phyloP scores from a whole-genome alignment of 2,888 invertebrate species.

The Tiliacea citrago region DNA sequence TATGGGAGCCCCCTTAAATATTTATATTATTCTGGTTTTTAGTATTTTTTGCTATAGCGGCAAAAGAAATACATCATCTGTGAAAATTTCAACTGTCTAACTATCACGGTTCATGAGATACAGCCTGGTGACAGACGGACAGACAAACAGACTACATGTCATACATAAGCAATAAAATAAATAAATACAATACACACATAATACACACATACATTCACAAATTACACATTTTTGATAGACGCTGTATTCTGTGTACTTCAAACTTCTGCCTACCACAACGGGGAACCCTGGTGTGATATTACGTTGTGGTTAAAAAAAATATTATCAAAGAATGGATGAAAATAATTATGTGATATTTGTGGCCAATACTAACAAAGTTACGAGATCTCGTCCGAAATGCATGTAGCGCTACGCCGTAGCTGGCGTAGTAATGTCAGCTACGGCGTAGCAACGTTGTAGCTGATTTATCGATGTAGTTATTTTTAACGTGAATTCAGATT shows the following conservation, averaged over 20 bases:
- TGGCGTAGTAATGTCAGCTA: slow-evolving; percentile 15
- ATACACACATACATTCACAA: too few relatives aligned
- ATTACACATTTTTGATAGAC: too few relatives aligned
- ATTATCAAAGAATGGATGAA: neutral
- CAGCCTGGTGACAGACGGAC: too few relatives aligned
- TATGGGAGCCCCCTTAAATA: too few relatives aligned
- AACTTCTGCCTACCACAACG: neutral
- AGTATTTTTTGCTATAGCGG: too few relatives aligned
- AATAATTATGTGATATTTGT: neutral
- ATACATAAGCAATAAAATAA: too few relatives aligned
- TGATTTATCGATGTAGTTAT: neutral
- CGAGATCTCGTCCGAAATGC: neutral
- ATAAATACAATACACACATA: too few relatives aligned
- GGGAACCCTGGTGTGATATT: neutral
- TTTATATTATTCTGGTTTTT: too few relatives aligned
- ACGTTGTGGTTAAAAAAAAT: neutral
- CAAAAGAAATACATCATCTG: too few relatives aligned
- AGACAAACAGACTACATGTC: too few relatives aligned
- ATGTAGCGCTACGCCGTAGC: slow-evolving; percentile 36
- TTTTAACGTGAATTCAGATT: neutral
- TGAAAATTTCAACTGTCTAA: too few relatives aligned
- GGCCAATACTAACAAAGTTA: neutral
- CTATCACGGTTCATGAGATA: too few relatives aligned
- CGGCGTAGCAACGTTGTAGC: slow-evolving; percentile 7
- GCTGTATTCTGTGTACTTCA: neutral